phyloP scores from a whole-genome alignment of 2,797 vertebrate genomes.

The Ctenopoma multispine region DNA sequence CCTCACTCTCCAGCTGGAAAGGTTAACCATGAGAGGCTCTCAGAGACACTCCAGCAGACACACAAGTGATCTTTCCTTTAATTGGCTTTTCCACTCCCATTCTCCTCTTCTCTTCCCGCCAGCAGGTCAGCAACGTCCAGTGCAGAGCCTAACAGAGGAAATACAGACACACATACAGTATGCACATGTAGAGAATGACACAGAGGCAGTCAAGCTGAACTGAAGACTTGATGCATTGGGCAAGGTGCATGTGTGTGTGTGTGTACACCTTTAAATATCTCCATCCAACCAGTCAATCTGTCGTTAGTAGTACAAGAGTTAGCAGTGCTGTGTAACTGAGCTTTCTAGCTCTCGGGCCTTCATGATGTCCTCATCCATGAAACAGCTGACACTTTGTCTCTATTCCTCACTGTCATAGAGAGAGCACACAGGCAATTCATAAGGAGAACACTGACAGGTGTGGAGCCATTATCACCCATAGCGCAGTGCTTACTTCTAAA shows the following conservation, averaged over 20 bases:
- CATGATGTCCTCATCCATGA: constrained; percentile 76
- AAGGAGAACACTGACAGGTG: constrained; percentile 59
- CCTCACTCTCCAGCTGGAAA: constrained; percentile 78
- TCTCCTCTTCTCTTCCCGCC: constrained; percentile 79
- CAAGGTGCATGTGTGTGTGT: constrained; percentile 43
- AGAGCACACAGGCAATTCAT: constrained; percentile 61
- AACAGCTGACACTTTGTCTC: constrained; percentile 65
- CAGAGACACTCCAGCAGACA: constrained; percentile 82
- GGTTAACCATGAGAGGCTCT: constrained; percentile 84
- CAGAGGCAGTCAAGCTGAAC: constrained; percentile 79
- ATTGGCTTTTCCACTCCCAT: constrained; percentile 86
- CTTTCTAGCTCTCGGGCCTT: constrained; percentile 68
- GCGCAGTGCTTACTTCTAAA: constrained; percentile 3
- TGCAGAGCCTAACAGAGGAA: constrained; percentile 67
- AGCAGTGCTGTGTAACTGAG: constrained; percentile 73
- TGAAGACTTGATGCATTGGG: constrained; percentile 65
- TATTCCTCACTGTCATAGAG: constrained; percentile 62
- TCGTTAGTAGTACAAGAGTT: constrained; percentile 72
- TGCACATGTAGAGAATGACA: constrained; percentile 28
- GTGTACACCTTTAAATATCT: constrained; percentile 70
- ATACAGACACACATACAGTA: constrained; percentile 38
- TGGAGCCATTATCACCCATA: constrained; percentile 57
- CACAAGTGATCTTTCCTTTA: constrained; percentile 88
- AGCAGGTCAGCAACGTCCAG: constrained; percentile 82
- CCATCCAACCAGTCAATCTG: constrained; percentile 70